Evolutionary conservation across 2,888 invertebrate species (phyloP).

Genomic region (Callosobruchus maculatus): DNA sequence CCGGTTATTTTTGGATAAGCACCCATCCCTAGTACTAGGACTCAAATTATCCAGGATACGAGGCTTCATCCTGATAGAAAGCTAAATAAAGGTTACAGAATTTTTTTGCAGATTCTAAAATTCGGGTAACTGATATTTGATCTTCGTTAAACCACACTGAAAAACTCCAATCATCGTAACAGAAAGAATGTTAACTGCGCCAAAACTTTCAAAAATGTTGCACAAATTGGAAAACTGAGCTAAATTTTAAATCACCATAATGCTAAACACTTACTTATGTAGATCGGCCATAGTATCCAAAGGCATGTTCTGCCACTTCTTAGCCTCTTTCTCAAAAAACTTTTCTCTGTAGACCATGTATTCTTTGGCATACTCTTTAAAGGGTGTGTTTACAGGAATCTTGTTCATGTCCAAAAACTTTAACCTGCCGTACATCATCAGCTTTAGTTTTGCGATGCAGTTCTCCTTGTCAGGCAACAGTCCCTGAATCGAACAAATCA

Average conservation of each 20-base stretch:
- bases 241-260: background rate
- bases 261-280: conserved; percentile 8
- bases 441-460: conserved; percentile 22
- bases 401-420: conserved; percentile 23
- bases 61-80: too few species aligned
- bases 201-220: too few species aligned
- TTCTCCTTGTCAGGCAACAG: conserved; percentile 29
- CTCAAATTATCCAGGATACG: too few species aligned
- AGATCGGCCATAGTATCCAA: conserved; percentile 25
- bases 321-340: conserved; percentile 24
- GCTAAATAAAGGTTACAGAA: too few species aligned
- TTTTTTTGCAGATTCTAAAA: too few species aligned
- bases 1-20: too few species aligned
- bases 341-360: conserved; percentile 20
- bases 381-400: conserved; percentile 23
- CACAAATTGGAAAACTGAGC: too few species aligned
- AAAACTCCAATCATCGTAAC: too few species aligned
- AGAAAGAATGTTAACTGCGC: too few species aligned
- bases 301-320: conserved; percentile 31
- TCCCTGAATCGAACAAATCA: conserved; percentile 8
- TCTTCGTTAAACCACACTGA: too few species aligned
- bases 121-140: too few species aligned
- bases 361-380: conserved; percentile 22
- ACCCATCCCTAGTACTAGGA: too few species aligned
- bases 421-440: conserved; percentile 17